Conservation (phyloP, 2,888 invertebrate genomes). For the Seira ritae region DNA sequence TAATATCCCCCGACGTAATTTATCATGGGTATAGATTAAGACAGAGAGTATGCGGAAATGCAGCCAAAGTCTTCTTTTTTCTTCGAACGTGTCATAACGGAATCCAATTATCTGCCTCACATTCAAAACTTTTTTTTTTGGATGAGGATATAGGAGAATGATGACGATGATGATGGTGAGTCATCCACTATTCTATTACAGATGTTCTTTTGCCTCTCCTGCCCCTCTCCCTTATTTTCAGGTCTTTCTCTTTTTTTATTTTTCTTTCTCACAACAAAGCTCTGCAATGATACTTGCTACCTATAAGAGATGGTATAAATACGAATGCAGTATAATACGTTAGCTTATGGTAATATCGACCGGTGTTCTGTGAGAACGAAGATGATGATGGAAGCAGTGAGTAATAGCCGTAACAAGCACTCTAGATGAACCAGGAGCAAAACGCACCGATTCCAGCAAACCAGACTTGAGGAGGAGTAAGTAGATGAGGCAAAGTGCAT, state of each 20-base stretch:
- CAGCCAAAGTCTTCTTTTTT: constrained; percentile 30
- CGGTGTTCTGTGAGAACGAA: too few species aligned
- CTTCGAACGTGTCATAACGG: constrained; percentile 67
- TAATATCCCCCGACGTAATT: too few species aligned
- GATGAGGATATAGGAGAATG: not conserved
- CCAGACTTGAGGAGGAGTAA: too few species aligned
- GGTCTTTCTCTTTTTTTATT: not conserved
- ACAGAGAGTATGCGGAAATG: constrained; percentile 15
- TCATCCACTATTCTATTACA: constrained; percentile 58
- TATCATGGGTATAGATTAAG: not conserved
- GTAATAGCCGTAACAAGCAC: not conserved
- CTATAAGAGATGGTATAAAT: too few species aligned
- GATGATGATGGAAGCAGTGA: not conserved
- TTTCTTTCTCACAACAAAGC: not conserved
- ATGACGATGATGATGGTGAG: constrained; percentile 49
- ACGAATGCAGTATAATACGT: too few species aligned
- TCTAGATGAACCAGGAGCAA: too few species aligned
- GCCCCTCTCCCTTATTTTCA: too few species aligned
- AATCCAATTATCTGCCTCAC: constrained; percentile 67
- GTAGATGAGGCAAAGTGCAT: constrained; percentile 35
- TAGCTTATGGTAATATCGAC: constrained; percentile 28
- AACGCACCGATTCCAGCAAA: constrained; percentile 25
- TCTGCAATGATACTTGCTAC: too few species aligned
- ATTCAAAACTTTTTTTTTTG: not conserved
- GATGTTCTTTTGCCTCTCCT: not conserved